phyloP scores from a whole-genome alignment of 2,888 invertebrate genomes.

The Hipparchia semele region DNA sequence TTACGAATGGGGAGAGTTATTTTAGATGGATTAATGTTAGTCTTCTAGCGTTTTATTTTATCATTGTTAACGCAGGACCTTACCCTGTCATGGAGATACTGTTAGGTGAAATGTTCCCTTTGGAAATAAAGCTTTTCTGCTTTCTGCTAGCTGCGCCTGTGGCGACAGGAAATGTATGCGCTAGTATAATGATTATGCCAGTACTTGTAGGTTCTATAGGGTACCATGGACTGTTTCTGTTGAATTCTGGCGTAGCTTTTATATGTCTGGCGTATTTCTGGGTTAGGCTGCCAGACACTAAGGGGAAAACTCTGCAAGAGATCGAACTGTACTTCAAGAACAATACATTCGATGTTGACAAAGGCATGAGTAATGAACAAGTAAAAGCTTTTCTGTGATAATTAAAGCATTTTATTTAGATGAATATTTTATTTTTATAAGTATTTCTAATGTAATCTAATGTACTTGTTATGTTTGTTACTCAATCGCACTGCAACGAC shows the following conservation, averaged over 20 bases:
- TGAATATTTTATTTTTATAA: no score
- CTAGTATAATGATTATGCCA: background rate
- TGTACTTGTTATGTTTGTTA: no score
- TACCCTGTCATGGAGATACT: background rate
- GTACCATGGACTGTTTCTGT: constrained; percentile 25
- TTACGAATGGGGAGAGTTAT: background rate
- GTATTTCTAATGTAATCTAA: no score
- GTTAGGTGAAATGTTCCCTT: constrained; percentile 1
- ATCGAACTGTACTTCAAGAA: constrained; percentile 47
- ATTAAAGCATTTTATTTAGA: background rate
- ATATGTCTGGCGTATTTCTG: constrained; percentile 17
- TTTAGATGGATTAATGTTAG: background rate
- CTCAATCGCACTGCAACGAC: no score
- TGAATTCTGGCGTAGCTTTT: constrained; percentile 20
- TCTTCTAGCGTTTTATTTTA: background rate
- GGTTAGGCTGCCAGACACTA: constrained; percentile 26
- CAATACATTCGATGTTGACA: constrained; percentile 28
- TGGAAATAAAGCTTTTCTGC: background rate
- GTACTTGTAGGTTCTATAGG: constrained; percentile 2
- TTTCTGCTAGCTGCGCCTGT: background rate
- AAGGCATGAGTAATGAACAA: constrained; percentile 15
- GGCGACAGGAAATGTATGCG: no score
- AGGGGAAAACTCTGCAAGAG: constrained; percentile 41
- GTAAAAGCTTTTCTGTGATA: constrained; percentile 18
- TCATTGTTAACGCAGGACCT: background rate